Evolutionary conservation across 1,140 invertebrate genomes (phyloP).

Genomic region (Tenebrio molitor): DNA sequence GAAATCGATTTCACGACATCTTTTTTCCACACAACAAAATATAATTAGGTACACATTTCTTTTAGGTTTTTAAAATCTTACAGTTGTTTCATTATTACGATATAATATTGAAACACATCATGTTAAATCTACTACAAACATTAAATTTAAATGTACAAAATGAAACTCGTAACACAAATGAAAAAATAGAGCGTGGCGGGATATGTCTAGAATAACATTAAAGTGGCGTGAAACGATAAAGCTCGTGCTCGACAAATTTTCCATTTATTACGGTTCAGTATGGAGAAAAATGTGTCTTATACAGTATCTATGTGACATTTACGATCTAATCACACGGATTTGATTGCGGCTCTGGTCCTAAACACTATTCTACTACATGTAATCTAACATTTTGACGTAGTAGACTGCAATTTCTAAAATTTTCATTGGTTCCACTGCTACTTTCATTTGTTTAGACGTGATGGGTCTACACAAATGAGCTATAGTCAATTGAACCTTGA

Average conservation of each 20-base stretch:
- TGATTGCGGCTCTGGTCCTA: constrained; percentile 34
- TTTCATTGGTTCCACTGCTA: neutral
- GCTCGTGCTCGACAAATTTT: constrained; percentile 34
- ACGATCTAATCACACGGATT: constrained; percentile 36
- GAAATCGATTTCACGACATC: constrained; percentile 10
- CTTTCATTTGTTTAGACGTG: constrained; percentile 2
- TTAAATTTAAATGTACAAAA: neutral
- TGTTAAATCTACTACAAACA: neutral
- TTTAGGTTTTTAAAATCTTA: constrained; percentile 1
- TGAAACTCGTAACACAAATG: neutral
- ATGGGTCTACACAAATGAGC: neutral
- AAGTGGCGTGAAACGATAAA: constrained; percentile 33
- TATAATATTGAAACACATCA: neutral
- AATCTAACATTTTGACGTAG: constrained; percentile 1
- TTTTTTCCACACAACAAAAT: neutral
- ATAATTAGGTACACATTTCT: neutral
- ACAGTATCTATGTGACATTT: constrained; percentile 33
- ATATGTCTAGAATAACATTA: constrained; percentile 41
- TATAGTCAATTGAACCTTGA: constrained; percentile 4
- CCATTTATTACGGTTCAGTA: constrained; percentile 22
- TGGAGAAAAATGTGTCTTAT: constrained; percentile 35
- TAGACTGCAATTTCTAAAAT: constrained; percentile 36
- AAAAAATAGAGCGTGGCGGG: constrained; percentile 17
- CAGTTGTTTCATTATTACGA: neutral
- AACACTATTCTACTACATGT: constrained; percentile 31